Base-by-base conservation (phyloP, 2,888 invertebrate genomes). In the Dascillus cervinus region DNA sequence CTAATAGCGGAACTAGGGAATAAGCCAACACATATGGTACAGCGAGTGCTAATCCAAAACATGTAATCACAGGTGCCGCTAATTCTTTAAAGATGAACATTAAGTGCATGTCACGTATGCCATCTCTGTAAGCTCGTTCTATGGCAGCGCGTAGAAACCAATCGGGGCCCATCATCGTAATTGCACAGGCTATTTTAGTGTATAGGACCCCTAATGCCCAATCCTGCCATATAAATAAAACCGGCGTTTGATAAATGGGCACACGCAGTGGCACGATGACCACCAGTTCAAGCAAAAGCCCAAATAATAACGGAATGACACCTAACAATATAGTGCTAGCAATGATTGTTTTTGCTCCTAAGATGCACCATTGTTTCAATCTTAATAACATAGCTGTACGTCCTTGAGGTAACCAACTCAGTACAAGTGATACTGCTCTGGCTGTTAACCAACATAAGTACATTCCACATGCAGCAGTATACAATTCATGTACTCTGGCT, bases 201-300 rank as follows among this genome's bases (percentile, higher is more conserved):
- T 97, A 96, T 1, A 98, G 70, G 6, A 98, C 92, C 12, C 97
- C 96, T 13, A 98, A 70, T 0, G 96, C 96, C 97, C 97, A 98
- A 67, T 97, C 95, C 50, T 96, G 88, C 87, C 87, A 88, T 27
- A 88, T 75, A 58, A 88, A 89, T 33, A 87, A 69, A 15, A 88
- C 83, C 0, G 88, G 96, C 4, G 91, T 90, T 64, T 95, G 91
- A 46, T 88, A 83, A 3, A 92, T 69, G 0, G 94, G 90, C 12
- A 97, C 94, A 5, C 96, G 72, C 11, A 97, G 68, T 0, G 98
- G 98, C 9, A 94, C 86, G 10, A 97, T 87, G 11, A 90, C 71
- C 3, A 91, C 88, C 55, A 95, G 69, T 60, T 97, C 96, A 39
- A 98, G 75, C 28, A 95, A 73, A 41, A 96, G 67, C 0, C 97